Percentiles rank a stretch among this genome's conserved stretches.
phyloP scores from a whole-genome alignment of 1,140 invertebrate genomes.

The Drosophila kikkawai region DNA sequence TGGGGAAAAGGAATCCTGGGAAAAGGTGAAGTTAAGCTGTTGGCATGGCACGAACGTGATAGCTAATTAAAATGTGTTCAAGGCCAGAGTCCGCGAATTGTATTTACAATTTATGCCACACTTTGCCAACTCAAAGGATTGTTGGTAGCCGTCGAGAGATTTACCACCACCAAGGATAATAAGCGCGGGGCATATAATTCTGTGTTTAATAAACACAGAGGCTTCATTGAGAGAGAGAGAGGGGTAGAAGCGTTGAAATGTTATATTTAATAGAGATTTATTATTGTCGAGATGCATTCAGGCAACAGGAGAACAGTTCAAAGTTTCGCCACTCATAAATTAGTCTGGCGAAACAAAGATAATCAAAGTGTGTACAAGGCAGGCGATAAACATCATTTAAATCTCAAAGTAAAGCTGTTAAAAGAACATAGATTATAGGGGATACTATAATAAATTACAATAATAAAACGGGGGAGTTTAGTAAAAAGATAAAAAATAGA shows the following conservation, averaged over 20 bases:
- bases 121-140: slow-evolving; percentile 27
- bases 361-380: slow-evolving; percentile 7
- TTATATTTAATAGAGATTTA: slow-evolving; percentile 44
- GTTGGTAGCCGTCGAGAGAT: slow-evolving; percentile 9
- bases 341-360: background rate
- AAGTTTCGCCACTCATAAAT: slow-evolving; percentile 15
- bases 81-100: slow-evolving; percentile 46
- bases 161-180: slow-evolving; percentile 28
- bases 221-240: background rate
- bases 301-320: slow-evolving; percentile 20
- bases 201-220: slow-evolving; percentile 30
- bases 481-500: too few species aligned
- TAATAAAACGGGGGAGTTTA: background rate
- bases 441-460: background rate
- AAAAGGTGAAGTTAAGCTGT: slow-evolving; percentile 39
- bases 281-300: slow-evolving; percentile 27
- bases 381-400: slow-evolving; percentile 3
- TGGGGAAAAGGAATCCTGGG: background rate
- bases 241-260: slow-evolving; percentile 12
- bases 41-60: slow-evolving; percentile 54
- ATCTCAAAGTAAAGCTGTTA: background rate
- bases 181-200: slow-evolving; percentile 21
- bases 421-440: background rate
- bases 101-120: slow-evolving; percentile 47
- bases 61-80: slow-evolving; percentile 83